Evolutionary conservation across 2,888 invertebrate species (phyloP).

Genomic region (Hipparchia sbordonii): DNA sequence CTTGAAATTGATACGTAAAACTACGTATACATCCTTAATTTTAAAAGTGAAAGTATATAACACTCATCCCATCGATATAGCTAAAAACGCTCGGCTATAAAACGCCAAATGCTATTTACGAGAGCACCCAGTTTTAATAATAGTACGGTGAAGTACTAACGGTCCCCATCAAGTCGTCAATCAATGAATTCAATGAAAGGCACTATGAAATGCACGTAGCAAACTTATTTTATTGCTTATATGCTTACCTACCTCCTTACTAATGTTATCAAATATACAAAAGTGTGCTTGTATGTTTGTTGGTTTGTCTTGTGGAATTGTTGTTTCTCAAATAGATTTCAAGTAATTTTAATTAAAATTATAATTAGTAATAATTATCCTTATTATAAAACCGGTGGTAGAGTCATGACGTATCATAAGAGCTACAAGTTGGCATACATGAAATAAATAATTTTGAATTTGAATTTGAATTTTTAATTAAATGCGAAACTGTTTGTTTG

Average conservation of each 20-base stretch:
- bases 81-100: constrained; percentile 11
- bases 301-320: too few species aligned
- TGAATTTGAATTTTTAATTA: too few species aligned
- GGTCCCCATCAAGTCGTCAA: constrained; percentile 60
- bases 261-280: too few species aligned
- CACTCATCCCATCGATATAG: constrained; percentile 11
- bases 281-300: background rate
- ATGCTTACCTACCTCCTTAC: too few species aligned
- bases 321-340: too few species aligned
- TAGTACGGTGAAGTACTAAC: constrained; percentile 66
- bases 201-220: constrained; percentile 53
- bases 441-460: too few species aligned
- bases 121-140: constrained; percentile 44
- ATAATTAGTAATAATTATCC: too few species aligned
- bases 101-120: constrained; percentile 25
- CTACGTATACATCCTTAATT: background rate
- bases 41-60: constrained; percentile 7
- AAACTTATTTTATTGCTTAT: background rate
- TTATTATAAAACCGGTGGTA: too few species aligned
- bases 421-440: too few species aligned
- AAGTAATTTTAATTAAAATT: too few species aligned
- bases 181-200: constrained; percentile 63
- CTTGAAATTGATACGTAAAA: background rate
- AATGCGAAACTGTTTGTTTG: too few species aligned
- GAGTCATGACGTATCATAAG: too few species aligned